phyloP scores from a whole-genome alignment of 2,797 vertebrate species.

The Girardinus metallicus region DNA sequence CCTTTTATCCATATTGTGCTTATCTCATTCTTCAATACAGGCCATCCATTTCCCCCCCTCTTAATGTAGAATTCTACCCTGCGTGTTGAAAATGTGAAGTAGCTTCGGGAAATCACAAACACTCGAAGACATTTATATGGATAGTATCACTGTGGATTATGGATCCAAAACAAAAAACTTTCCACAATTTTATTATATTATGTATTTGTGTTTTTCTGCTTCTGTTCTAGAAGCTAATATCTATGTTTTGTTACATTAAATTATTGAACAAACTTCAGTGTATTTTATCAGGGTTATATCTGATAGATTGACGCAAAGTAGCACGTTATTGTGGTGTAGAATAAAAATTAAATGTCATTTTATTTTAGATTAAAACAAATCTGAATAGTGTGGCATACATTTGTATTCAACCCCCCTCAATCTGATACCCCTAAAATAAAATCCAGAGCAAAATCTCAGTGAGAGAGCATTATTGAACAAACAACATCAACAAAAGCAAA shows the following conservation, averaged over 20 bases:
- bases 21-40: conserved; percentile 15
- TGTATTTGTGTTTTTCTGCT: too few relatives aligned
- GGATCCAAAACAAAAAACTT: neutral
- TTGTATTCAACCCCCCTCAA: neutral
- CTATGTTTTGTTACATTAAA: neutral
- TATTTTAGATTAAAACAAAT: too few relatives aligned
- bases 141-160: neutral
- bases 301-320: neutral
- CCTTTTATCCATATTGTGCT: conserved; percentile 38
- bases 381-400: neutral
- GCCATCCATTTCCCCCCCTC: conserved; percentile 17
- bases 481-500: neutral
- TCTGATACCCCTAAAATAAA: neutral
- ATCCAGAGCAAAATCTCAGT: neutral
- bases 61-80: neutral
- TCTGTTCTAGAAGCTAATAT: too few relatives aligned
- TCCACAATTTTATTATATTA: too few relatives aligned
- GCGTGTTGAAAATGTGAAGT: neutral
- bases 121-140: neutral
- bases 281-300: neutral
- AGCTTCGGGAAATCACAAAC: neutral
- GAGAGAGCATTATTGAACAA: neutral
- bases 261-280: neutral
- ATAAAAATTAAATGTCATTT: neutral
- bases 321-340: neutral